Evolutionary conservation across 2,113 vertebrate genomes (phyloP).

Genomic region (Cichladusa arquata): DNA sequence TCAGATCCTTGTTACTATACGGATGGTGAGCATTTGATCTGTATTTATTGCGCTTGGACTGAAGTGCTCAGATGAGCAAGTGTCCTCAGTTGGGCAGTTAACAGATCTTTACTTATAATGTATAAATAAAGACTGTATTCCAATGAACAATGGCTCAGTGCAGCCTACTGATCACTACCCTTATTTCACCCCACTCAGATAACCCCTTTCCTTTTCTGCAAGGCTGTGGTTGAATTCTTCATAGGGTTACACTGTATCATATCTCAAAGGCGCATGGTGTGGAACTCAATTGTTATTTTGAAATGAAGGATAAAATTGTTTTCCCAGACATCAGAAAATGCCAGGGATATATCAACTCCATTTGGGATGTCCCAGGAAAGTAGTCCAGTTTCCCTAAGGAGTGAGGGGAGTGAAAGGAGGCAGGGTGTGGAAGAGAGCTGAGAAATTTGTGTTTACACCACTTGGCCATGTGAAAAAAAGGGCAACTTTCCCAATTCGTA

Average conservation of each 20-base stretch:
- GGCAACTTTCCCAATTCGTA: not conserved
- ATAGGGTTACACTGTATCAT: not conserved
- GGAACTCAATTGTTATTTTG: not conserved
- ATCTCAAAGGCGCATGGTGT: not conserved
- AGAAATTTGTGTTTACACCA: not conserved
- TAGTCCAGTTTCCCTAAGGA: not conserved
- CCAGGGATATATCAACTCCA: not conserved
- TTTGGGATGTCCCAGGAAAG: constrained; percentile 4
- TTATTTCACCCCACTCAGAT: not conserved
- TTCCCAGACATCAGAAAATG: not conserved
- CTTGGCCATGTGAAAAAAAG: not conserved
- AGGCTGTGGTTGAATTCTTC: not conserved
- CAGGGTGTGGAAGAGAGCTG: not conserved
- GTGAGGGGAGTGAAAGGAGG: not conserved
- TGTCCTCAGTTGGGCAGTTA: constrained; percentile 38
- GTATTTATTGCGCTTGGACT: constrained; percentile 36
- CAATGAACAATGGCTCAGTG: not conserved
- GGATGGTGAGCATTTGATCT: constrained; percentile 35
- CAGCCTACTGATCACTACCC: not conserved
- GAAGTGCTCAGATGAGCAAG: not conserved
- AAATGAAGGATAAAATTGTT: constrained; percentile 15
- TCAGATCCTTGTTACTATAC: not conserved
- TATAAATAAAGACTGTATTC: constrained; percentile 32
- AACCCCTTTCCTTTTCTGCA: not conserved
- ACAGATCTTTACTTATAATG: constrained; percentile 41